Conservation (phyloP, 2,888 invertebrate species). For the Drosophila hamatofila region DNA sequence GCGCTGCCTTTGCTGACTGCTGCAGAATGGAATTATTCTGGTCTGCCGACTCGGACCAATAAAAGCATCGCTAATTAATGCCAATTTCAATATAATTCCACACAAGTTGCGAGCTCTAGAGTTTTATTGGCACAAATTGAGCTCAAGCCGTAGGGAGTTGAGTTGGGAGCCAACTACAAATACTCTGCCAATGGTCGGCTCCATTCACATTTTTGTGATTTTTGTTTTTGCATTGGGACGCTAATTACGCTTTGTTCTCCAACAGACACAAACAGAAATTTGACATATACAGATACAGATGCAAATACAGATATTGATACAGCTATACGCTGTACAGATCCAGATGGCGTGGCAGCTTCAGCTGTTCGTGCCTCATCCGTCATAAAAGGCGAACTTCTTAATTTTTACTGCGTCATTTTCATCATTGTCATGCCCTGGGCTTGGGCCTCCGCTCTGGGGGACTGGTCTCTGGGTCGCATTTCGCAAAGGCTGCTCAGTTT, state of each 20-base stretch:
- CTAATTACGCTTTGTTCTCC: conserved; percentile 76
- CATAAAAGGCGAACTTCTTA: conserved; percentile 83
- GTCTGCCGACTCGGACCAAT: conserved; percentile 53
- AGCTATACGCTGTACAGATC: conserved; percentile 13
- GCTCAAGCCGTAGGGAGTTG: conserved; percentile 14
- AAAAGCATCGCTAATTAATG: conserved; percentile 78
- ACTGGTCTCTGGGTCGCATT: conserved; percentile 42
- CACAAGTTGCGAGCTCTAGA: conserved; percentile 46
- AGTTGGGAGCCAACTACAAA: conserved; percentile 8
- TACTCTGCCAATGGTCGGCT: conserved; percentile 29
- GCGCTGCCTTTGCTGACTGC: not conserved
- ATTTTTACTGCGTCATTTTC: conserved; percentile 83
- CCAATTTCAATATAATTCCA: conserved; percentile 70
- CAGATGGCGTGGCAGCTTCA: conserved; percentile 50
- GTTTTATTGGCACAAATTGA: conserved; percentile 77
- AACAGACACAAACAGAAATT: conserved; percentile 32
- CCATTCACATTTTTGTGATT: conserved; percentile 56
- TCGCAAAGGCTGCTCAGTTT: conserved; percentile 45
- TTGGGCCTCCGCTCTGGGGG: conserved; percentile 36
- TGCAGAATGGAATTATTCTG: conserved; percentile 29
- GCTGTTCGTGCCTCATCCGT: conserved; percentile 83
- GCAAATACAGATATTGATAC: conserved; percentile 5
- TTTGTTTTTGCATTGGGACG: conserved; percentile 59
- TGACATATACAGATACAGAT: conserved; percentile 15
- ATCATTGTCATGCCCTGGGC: conserved; percentile 72